Evolutionary conservation across 2,888 invertebrate genomes (phyloP), one percentile per base, ranked within the genome.

Genomic region (Parasteatoda lunata): DNA sequence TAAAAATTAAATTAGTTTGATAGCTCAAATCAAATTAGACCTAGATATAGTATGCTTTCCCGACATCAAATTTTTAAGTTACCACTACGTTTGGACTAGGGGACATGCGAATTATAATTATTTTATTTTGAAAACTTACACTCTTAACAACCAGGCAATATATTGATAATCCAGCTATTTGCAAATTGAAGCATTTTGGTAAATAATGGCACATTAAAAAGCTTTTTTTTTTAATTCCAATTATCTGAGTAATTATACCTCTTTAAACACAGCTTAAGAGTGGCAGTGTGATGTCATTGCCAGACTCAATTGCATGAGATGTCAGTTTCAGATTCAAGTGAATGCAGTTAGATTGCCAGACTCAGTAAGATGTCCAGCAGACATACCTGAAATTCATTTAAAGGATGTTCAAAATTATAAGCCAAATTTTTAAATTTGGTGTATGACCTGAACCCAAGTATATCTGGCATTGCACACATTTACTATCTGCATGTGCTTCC

Each of bases 321-420:
- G 86, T 87, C 86, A 87, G 70, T 80, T 72, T 54, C 81, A 80
- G 85, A 80, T 65, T 80, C 85, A 81, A 69, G 65, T 77, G 79
- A 79, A 70, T 78, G 78, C 54, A 71, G 78, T 71, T 59, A 75
- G 72, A 82, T 87, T 81, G 86, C 81, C 86, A 87, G 86, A 87
- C 86, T 87, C 86, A 82, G 77, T 72, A 81, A 64, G 86, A 87
- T 87, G 86, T 87, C 86, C 86, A 87, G 86, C 86, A 81, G 75
- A 78, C 71, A 76, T 69, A 87, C 86, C 86, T 87, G 86, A 87
- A 87, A 87, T 87, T 87, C 54, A 87, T 87, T 81, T 82, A 87
- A 87, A 87, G 86, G 77, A 87, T 82, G 81, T 87, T 82, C 77
- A 87, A 77, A 52, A 87, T 81, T 82, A 81, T 71, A 87, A 87